Evolutionary conservation across 1,140 invertebrate species (phyloP), one percentile per base, ranked within the genome.

Genomic region (Cotesia vestalis): DNA sequence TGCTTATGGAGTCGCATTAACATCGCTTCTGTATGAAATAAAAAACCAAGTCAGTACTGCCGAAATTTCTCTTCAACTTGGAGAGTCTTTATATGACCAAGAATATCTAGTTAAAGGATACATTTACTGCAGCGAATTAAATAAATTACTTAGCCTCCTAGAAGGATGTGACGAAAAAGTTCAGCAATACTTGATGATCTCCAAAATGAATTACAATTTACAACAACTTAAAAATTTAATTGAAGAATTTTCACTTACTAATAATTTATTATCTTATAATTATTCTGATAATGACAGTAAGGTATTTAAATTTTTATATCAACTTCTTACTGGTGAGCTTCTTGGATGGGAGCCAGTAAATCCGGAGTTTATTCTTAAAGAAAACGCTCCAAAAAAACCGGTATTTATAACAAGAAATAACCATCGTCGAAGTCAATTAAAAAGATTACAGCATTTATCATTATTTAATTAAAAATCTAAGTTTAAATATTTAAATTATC

Each of bases 321-420:
- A 78, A 55, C 64, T 83, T 34, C 66, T 83, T 5, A 82, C 81
- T 5, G 82, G 79, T 6, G 81, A 83, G 71, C 71, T 83, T 11
- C 53, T 81, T 20, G 79, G 75, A 12, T 52, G 78, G 9, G 75
- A 81, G 40, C 34, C 63, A 4, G 67, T 79, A 5, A 67, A 79
- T 72, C 75, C 80, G 4, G 34, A 69, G 36, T 14, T 69, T 12
- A 62, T 83, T 20, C 52, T 81, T 46, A 59, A 35, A 4, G 73
- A 78, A 17, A 82, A 79, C 38, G 51, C 67, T 8, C 75, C 68
- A 0, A 83, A 69, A 53, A 83, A 79, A 40, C 81, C 82, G 14
- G 77, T 83, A 17, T 81, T 81, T 34, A 82, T 83, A 14, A 80
- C 81, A 76, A 77, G 73, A 75, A 57, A 80, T 46, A 46, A 46